A percentile compares a stretch with the other conserved stretches of the same genome.
These are phyloP conservation scores for Samia ricini DNA, from an alignment of 1,140 invertebrate genomes.

Conservation along the genomic window DNA sequence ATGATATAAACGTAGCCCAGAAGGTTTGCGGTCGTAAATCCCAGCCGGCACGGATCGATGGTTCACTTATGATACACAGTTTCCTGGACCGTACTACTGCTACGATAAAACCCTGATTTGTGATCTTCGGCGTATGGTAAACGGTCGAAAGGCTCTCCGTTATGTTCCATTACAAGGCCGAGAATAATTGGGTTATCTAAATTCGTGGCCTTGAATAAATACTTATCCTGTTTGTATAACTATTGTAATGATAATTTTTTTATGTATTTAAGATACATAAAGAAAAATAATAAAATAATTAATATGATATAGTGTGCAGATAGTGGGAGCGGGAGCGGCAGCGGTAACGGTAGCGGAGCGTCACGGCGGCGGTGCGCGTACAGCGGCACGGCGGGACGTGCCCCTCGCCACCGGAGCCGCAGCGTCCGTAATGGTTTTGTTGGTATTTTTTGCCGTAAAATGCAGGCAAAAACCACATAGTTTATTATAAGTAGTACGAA, in stretches of 20 bases:
- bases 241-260: background rate
- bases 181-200: background rate
- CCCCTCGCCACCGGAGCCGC: too few relatives aligned
- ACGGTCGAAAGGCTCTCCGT: constrained; percentile 2
- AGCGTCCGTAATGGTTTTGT: too few relatives aligned
- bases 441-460: too few relatives aligned
- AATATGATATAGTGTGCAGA: too few relatives aligned
- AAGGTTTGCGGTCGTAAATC: constrained; percentile 29
- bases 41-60: constrained; percentile 32
- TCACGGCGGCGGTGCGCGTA: too few relatives aligned
- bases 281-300: too few relatives aligned
- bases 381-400: too few relatives aligned
- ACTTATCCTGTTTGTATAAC: background rate
- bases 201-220: background rate
- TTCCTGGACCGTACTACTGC: constrained; percentile 32
- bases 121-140: constrained; percentile 18
- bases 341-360: too few relatives aligned
- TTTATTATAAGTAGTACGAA: too few relatives aligned
- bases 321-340: too few relatives aligned
- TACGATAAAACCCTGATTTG: constrained; percentile 39
- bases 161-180: background rate
- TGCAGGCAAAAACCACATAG: too few relatives aligned
- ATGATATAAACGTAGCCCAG: background rate
- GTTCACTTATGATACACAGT: constrained; percentile 41
- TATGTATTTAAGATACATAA: too few relatives aligned